Evolutionary conservation across 2,888 invertebrate genomes (phyloP), one percentile per base, ranked within the genome.

Genomic region (Ornithoptera priamus): DNA sequence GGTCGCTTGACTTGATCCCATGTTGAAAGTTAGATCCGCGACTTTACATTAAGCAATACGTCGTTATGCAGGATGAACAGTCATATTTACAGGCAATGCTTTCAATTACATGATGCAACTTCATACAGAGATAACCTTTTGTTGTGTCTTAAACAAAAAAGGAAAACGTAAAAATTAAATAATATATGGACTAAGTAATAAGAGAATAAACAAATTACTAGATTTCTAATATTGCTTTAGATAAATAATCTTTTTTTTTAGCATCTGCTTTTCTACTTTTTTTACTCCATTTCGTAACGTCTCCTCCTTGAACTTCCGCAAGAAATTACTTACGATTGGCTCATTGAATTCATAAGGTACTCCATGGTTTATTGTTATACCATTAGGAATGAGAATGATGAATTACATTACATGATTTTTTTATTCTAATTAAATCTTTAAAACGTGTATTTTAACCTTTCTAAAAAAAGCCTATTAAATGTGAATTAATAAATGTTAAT

Each of bases 21-120:
- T 84, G 85, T 87, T 78, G 88, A 90, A 90, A 92, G 87, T 83
- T 82, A 82, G 82, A 79, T 79, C 79, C 81, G 81, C 86, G 87
- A 89, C 87, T 88, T 86, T 87, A 80, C 87, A 85, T 90, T 87
- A 83, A 79, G 87, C 85, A 90, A 90, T 78, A 73, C 79, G 76
- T 76, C 79, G 80, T 85, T 84, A 87, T 85, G 84, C 86, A 82
- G 83, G 84, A 88, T 85, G 83, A 80, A 79, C 80, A 77, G 73
- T 67, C 71, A 72, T 62, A 68, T 69, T 66, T 67, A 62, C 61
- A 65, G 68, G 30, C 60, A 62, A 68, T 65, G 57, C 50, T 50
- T 50, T 50, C 50, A 50, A 50, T 50, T 50, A 50, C 50, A 17
- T 50, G 15, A 50, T 50, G 50, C 50, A 50, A 50, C 50, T 50